phyloP scores from a whole-genome alignment of 2,797 vertebrate species.

The Lycodopsis pacificus region DNA sequence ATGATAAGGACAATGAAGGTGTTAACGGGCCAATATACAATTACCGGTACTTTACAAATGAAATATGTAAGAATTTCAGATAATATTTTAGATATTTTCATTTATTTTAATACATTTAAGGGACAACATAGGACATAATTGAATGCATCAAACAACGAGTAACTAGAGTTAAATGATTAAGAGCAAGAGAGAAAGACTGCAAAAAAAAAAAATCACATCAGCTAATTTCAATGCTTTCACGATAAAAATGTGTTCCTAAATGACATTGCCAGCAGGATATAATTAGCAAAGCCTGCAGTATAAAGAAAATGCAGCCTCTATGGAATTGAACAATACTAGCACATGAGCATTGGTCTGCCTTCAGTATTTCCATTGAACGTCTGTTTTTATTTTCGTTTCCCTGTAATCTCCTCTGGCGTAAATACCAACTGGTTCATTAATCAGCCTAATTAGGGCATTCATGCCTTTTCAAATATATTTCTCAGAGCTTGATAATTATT shows the following conservation, averaged over 20 bases:
- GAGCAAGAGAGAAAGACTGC: not conserved
- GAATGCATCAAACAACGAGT: not conserved
- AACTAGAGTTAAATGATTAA: not conserved
- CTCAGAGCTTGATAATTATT: slow-evolving; percentile 39
- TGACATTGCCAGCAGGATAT: not conserved
- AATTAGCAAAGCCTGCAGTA: slow-evolving; percentile 1
- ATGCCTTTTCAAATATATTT: slow-evolving; percentile 37
- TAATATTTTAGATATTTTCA: not conserved
- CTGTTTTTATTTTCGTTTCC: slow-evolving; percentile 19
- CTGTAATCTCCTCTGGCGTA: slow-evolving; percentile 25
- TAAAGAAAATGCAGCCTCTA: not conserved
- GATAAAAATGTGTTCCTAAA: not conserved
- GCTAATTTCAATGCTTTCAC: not conserved
- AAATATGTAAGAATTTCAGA: not conserved
- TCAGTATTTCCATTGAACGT: slow-evolving; percentile 1
- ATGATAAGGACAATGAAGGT: not conserved
- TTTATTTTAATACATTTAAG: not conserved
- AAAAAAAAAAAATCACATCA: not conserved
- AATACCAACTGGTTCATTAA: slow-evolving; percentile 42
- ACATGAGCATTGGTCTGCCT: not conserved
- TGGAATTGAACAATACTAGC: not conserved
- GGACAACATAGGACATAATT: not conserved
- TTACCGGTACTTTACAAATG: not conserved
- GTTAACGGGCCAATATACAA: not conserved
- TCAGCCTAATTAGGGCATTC: slow-evolving; percentile 68